Conservation (phyloP, 1,140 invertebrate genomes). For the Drosophila simulans region DNA sequence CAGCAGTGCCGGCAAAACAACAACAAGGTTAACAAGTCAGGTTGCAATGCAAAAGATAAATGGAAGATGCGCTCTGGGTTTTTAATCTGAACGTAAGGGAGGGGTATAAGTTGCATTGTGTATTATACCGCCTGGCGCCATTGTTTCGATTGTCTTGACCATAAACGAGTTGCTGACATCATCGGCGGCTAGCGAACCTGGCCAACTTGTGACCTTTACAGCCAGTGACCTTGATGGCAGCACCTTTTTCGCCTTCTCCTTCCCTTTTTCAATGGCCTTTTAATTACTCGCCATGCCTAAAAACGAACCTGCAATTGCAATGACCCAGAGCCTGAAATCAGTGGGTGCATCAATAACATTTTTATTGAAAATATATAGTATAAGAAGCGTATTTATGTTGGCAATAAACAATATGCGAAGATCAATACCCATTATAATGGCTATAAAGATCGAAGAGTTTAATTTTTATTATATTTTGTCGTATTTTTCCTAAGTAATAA, state of each 20-base stretch:
- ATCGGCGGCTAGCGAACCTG: conserved; percentile 40
- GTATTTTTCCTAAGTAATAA: no score
- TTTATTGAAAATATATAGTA: conserved; percentile 1
- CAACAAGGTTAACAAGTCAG: conserved; percentile 67
- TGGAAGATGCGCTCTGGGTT: conserved; percentile 61
- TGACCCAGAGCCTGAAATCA: conserved; percentile 23
- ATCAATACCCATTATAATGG: neutral
- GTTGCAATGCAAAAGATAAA: conserved; percentile 72
- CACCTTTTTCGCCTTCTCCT: neutral
- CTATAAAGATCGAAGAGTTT: neutral
- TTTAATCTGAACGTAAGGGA: conserved; percentile 16
- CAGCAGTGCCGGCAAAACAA: conserved; percentile 26
- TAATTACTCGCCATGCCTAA: conserved; percentile 48
- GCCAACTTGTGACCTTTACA: conserved; percentile 72
- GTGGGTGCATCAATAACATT: neutral
- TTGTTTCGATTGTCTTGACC: conserved; percentile 63
- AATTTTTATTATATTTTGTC: no score
- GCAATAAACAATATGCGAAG: neutral
- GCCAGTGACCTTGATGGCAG: conserved; percentile 49
- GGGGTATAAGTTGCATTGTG: neutral
- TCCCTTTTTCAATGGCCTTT: conserved; percentile 53
- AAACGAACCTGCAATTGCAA: conserved; percentile 31
- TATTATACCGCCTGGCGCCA: conserved; percentile 39
- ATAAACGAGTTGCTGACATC: conserved; percentile 65
- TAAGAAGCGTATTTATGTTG: neutral